Evolutionary conservation across 2,888 invertebrate genomes (phyloP).

Genomic region (Branchipolynoe longqiensis): DNA sequence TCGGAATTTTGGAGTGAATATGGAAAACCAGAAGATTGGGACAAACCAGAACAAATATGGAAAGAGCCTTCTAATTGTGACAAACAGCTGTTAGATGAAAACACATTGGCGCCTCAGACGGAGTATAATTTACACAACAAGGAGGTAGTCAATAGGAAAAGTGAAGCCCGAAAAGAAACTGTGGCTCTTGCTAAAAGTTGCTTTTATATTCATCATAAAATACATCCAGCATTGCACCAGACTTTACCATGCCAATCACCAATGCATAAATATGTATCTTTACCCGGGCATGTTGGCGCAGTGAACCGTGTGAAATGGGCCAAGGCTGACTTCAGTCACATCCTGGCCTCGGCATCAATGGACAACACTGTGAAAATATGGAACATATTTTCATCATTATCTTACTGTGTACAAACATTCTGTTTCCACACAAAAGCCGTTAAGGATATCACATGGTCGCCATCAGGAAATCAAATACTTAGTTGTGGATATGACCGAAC

Average conservation of each 20-base stretch:
- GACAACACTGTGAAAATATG: conserved; percentile 79
- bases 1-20: conserved; percentile 41
- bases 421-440: conserved; percentile 76
- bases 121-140: not conserved
- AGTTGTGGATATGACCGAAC: conserved; percentile 80
- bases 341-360: conserved; percentile 79
- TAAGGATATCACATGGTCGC: conserved; percentile 79
- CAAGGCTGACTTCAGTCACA: conserved; percentile 74
- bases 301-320: conserved; percentile 78
- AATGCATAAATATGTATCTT: conserved; percentile 24
- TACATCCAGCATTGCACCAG: conserved; percentile 68
- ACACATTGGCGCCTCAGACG: no score
- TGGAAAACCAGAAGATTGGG: not conserved
- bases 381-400: conserved; percentile 76
- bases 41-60: conserved; percentile 53
- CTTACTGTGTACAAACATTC: conserved; percentile 71
- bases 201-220: conserved; percentile 75
- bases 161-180: not conserved
- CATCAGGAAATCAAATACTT: conserved; percentile 73
- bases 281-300: conserved; percentile 72
- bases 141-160: not conserved
- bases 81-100: not conserved
- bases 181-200: conserved; percentile 52
- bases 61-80: not conserved
- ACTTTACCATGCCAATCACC: conserved; percentile 44